Percentiles rank a stretch among this genome's conserved stretches.
These are phyloP conservation scores for Marronus borbonicus DNA, from an alignment of 2,888 invertebrate genomes.

Conservation along the genomic window DNA sequence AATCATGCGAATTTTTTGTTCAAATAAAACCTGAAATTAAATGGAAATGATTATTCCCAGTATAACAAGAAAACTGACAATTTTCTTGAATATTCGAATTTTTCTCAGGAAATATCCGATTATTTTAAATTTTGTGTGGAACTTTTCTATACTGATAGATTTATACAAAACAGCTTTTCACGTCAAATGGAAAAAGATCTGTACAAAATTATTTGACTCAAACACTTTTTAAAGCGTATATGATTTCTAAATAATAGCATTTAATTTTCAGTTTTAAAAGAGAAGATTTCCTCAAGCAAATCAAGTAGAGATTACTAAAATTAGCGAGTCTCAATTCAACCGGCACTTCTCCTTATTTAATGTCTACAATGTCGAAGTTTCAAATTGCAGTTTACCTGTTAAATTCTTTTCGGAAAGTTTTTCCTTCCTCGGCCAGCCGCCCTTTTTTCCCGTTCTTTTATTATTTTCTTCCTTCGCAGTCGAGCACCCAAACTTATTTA, in stretches of 20 bases:
- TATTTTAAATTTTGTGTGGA: too few species aligned
- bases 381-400: conserved; percentile 63
- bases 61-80: too few species aligned
- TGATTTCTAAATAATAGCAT: conserved; percentile 51
- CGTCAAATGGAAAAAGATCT: too few species aligned
- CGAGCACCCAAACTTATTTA: conserved; percentile 18
- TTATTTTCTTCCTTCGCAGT: conserved; percentile 23
- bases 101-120: too few species aligned
- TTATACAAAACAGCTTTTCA: too few species aligned
- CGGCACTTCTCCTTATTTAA: conserved; percentile 45
- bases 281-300: conserved; percentile 51
- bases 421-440: conserved; percentile 19
- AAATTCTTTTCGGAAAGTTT: conserved; percentile 56
- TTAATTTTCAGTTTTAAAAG: conserved; percentile 49
- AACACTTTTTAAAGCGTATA: not conserved
- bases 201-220: too few species aligned
- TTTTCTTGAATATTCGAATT: too few species aligned
- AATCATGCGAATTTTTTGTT: too few species aligned
- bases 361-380: conserved; percentile 57
- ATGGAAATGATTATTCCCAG: too few species aligned
- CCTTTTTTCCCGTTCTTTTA: conserved; percentile 11
- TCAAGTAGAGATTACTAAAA: conserved; percentile 55
- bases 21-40: too few species aligned
- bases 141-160: too few species aligned
- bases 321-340: conserved; percentile 48